Conservation (phyloP, 2,888 invertebrate species). For the Sminthurinus aureus region DNA sequence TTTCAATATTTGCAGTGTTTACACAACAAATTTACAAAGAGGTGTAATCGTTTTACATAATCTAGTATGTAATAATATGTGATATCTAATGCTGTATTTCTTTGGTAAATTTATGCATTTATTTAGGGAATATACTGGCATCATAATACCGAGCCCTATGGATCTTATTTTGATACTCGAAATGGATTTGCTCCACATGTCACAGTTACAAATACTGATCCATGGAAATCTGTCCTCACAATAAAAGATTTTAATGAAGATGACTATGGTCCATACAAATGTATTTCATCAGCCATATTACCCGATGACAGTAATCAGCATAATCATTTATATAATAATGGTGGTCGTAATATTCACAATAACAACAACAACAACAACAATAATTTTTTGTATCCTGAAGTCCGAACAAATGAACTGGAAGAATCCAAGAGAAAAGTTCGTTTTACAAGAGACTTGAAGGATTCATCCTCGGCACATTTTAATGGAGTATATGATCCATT, state of each 20-base stretch:
- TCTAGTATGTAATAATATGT: neutral
- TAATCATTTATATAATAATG: neutral
- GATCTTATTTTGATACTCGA: slow-evolving; percentile 55
- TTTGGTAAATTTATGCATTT: too few species aligned
- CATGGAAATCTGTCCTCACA: slow-evolving; percentile 52
- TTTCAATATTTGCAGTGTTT: too few species aligned
- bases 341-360: neutral
- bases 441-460: slow-evolving; percentile 39
- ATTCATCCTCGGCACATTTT: slow-evolving; percentile 10
- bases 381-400: slow-evolving; percentile 24
- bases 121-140: slow-evolving; percentile 59
- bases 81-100: too few species aligned
- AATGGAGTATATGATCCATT: slow-evolving; percentile 39
- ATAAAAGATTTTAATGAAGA: slow-evolving; percentile 53
- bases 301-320: slow-evolving; percentile 45
- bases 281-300: slow-evolving; percentile 55
- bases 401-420: slow-evolving; percentile 28
- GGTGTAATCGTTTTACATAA: neutral
- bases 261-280: slow-evolving; percentile 56
- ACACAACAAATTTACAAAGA: neutral
- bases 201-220: slow-evolving; percentile 46
- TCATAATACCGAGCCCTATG: slow-evolving; percentile 55
- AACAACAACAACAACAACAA: neutral
- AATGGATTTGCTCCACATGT: slow-evolving; percentile 56
- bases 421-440: slow-evolving; percentile 39